Conservation (phyloP, 2,113 vertebrate species). For the Gobio gobio region DNA sequence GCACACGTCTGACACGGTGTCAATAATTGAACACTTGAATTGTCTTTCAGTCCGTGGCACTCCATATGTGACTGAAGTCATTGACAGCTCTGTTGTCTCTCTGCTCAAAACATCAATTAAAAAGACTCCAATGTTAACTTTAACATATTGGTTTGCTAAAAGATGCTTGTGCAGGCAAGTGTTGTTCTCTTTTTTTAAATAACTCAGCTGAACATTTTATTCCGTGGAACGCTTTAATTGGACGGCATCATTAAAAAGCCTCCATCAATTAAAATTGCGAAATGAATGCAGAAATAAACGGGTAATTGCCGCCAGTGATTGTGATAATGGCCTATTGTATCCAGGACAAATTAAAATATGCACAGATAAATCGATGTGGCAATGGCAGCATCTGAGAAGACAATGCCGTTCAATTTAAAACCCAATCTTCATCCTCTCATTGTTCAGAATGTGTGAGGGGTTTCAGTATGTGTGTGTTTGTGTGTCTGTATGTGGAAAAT, state of each 20-base stretch:
- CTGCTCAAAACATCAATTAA: neutral
- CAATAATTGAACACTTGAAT: conserved; percentile 1
- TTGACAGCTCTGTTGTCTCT: neutral
- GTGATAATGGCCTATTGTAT: conserved; percentile 10
- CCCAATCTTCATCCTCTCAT: conserved; percentile 34
- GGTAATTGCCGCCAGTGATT: conserved; percentile 9
- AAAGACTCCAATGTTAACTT: neutral
- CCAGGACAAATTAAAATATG: conserved; percentile 28
- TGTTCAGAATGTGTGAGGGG: conserved; percentile 1
- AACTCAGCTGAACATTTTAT: neutral
- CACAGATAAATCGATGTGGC: conserved; percentile 24
- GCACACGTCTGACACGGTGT: neutral
- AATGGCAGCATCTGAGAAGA: conserved; percentile 38
- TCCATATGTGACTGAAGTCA: neutral
- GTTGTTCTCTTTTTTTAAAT: neutral
- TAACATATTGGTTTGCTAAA: neutral
- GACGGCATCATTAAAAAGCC: neutral
- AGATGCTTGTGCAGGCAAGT: neutral
- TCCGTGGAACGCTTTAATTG: conserved; percentile 27
- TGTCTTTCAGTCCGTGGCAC: neutral
- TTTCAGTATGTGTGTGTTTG: conserved; percentile 22
- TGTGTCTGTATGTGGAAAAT: conserved; percentile 55
- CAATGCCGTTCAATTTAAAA: conserved; percentile 35
- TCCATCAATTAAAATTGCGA: conserved; percentile 25
- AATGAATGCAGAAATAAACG: conserved; percentile 26